Base-by-base conservation (phyloP, 2,113 vertebrate genomes). In the Ceuthmochares aereus region DNA sequence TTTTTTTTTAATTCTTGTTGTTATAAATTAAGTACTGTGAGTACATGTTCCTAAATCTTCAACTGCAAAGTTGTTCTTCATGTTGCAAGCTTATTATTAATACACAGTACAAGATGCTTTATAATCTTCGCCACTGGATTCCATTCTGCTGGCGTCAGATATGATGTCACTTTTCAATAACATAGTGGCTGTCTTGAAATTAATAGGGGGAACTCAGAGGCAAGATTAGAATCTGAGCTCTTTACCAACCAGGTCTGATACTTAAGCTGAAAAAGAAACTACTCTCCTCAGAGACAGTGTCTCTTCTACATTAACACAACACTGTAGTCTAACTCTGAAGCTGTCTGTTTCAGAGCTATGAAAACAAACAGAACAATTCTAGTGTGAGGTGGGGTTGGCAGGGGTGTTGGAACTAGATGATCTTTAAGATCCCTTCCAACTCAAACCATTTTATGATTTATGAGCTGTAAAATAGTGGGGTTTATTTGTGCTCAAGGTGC, bases 111-210 rank as follows among this genome's bases (percentile, higher is more conserved):
- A 85, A 75, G 67, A 54, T 56, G 76, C n/a, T 75, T 87, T 68
- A 78, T 85, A 55, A 45, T 67, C 69, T 89, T 79, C 67, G 73
- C 54, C 64, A 52, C 84, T 72, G 68, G 66, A 42, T 90, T 94
- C 60, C 73, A 17, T 82, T 83, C 60, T 83, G 59, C 56, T 82
- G 55, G 60, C 40, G 56, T 95, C 67, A 94, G 34, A 77, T 27
- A 54, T 0, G 4, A 90, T 95, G 69, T 91, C 74, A 27, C 27
- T 87, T 95, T 95, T 87, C 91, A 89, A 88, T 62, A 93, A 64
- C 84, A 43, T 12, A 73, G 63, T 77, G 75, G 14, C 51, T 42
- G 40, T 74, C 84, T 82, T 95, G 95, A 96, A 92, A 96, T 90
- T 32, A 91, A 88, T 88, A 88, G 54, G 91, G 66, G 34, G 34